Base-by-base conservation (phyloP, 2,113 vertebrate species). In the Bubo blakistoni region DNA sequence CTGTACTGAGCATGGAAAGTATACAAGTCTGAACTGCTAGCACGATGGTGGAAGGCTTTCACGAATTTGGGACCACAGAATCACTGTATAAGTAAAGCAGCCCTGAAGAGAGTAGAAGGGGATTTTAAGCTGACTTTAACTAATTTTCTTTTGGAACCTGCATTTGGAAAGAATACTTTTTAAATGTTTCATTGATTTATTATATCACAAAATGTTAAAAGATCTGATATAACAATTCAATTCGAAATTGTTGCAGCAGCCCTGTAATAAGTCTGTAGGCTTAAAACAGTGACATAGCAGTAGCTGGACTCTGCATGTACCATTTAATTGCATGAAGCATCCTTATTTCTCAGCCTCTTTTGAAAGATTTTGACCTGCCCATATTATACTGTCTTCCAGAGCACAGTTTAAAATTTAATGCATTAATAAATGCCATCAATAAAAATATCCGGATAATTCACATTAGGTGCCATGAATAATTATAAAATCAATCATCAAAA, bases 401-500 rank as follows among this genome's bases (percentile, higher is more conserved):
- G 52, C 70, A 93, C 26, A 85, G 63, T 93, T 96, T 96, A 95
- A 96, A 97, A 96, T 97, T 97, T 97, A 96, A 95, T 95, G 83
- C 71, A 94, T 97, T 97, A 97, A 97, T 96, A 97, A 97, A 96
- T 87, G 82, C 80, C 88, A 95, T 90, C 77, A 95, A 94, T 96
- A 96, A 96, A 97, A 97, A 92, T 91, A 96, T 66, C 90, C 19
- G 42, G 91, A 92, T 94, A 97, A 95, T 94, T 96, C 90, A 93
- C 49, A 71, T 73, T 95, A 88, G 86, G 71, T 94, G 57, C 81
- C 85, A 92, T 96, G 92, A 96, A 96, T 97, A 97, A 96, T 97
- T 97, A 97, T 92, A 92, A 96, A 97, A 98, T 97, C 95, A 96
- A 97, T 97, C 97, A 97, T 65, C 54, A 62, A 73, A 94, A 96